Evolutionary conservation across 2,113 vertebrate genomes (phyloP), one percentile per base, ranked within the genome.

Genomic region (Cromileptes altivelis): DNA sequence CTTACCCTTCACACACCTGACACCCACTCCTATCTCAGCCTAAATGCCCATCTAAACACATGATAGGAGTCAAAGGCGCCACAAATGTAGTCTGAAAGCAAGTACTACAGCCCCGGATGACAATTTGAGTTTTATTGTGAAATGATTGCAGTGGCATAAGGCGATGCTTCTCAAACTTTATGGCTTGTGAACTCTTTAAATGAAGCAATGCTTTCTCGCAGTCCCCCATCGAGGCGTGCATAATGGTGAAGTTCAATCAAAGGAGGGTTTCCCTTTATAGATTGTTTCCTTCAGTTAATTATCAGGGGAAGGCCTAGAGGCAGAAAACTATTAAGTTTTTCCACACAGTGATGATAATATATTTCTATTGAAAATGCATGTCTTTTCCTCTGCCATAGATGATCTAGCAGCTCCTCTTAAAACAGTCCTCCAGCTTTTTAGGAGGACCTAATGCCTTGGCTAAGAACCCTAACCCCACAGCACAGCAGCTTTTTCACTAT

Each of bases 171-270:
- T 81, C 40, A 49, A 67, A 74, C 57, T 55, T 80, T 74, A 61
- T 49, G 45, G 50, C 78, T 87, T 85, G 72, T 75, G 65, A 80
- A 74, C 47, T 62, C 55, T 71, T 58, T 70, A 85, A 82, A 80
- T 70, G 77, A 81, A 75, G 60, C 73, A 53, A n/a, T 40, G 58
- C 49, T 50, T 80, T 77, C 60, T 70, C 1, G 18, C 69, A 62
- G 50, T 63, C 13, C 57, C 55, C 45, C 63, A 78, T 52, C 5
- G 57, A 65, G 72, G 79, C 68, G 9, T 82, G 71, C 57, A 80
- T 85, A 85, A 82, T 85, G 70, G 56, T 33, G 49, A 55, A 65
- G 63, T 83, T 87, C 62, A 75, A 65, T 87, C 88, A 87, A 65
- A 74, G 18, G 67, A 63, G 40, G 52, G 70, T 74, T 70, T 69